Conservation (phyloP, 1,140 invertebrate species). For the Aethina tumida region DNA sequence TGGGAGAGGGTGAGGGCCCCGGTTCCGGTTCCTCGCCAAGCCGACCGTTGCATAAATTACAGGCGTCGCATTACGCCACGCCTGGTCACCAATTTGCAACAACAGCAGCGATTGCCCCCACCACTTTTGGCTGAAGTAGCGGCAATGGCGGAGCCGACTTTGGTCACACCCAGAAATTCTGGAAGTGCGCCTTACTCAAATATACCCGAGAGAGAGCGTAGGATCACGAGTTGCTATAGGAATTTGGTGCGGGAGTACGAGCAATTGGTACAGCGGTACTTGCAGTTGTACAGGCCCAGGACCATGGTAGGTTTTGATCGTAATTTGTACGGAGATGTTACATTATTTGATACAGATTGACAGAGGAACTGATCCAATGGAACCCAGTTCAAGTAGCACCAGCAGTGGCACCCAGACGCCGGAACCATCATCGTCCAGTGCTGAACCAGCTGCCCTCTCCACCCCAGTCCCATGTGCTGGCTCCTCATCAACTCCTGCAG, state of each 20-base stretch:
- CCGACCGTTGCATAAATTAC: conserved; percentile 24
- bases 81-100: conserved; percentile 11
- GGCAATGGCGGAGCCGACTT: no score
- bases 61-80: conserved; percentile 27
- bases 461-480: not conserved
- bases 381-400: conserved; percentile 25
- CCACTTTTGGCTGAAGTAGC: no score
- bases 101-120: not conserved
- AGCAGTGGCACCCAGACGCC: conserved; percentile 26
- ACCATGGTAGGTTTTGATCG: conserved; percentile 31
- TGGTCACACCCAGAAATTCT: no score
- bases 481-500: not conserved
- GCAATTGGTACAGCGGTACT: conserved; percentile 40
- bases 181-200: conserved; percentile 20
- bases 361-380: conserved; percentile 59
- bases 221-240: conserved; percentile 37
- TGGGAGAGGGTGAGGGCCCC: conserved; percentile 44
- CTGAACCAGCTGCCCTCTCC: not conserved
- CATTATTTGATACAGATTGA: conserved; percentile 44
- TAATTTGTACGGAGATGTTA: conserved; percentile 9
- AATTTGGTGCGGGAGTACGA: conserved; percentile 43
- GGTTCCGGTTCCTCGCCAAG: conserved; percentile 27
- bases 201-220: conserved; percentile 33
- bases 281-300: conserved; percentile 37
- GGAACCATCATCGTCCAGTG: conserved; percentile 8